These are phyloP conservation scores for Clarias pachynema DNA, from an alignment of 2,797 vertebrate species.

Conservation along the genomic window DNA sequence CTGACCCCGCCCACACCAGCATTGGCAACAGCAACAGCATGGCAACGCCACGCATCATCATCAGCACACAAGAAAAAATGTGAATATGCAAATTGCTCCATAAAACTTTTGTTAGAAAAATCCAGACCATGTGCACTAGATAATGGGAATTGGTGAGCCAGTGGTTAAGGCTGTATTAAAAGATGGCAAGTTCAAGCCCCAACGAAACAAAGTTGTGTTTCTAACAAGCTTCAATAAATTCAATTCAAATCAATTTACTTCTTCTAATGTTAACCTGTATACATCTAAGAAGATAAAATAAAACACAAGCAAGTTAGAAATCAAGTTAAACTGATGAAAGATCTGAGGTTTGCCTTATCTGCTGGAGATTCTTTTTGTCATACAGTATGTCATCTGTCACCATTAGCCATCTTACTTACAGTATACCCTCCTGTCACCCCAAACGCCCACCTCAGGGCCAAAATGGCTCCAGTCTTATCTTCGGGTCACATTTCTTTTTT, in stretches of 20 bases:
- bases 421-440: conserved; percentile 47
- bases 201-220: not conserved
- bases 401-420: conserved; percentile 38
- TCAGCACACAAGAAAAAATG: conserved; percentile 47
- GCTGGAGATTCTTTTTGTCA: conserved; percentile 41
- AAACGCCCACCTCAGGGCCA: conserved; percentile 45
- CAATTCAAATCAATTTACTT: not conserved
- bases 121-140: not conserved
- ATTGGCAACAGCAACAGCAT: conserved; percentile 72
- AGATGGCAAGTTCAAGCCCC: not conserved
- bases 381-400: conserved; percentile 25
- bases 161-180: not conserved
- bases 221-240: conserved; percentile 4
- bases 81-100: not conserved
- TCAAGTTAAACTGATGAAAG: conserved; percentile 1
- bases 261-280: not conserved
- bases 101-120: not conserved
- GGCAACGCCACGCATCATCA: conserved; percentile 48
- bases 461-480: conserved; percentile 41
- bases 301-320: conserved; percentile 38
- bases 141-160: not conserved
- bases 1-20: conserved; percentile 70
- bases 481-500: conserved; percentile 31
- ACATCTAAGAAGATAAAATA: not conserved
- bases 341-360: conserved; percentile 47